Conservation (phyloP, 1,140 invertebrate species). For the Scaptodrosophila lebanonensis region DNA sequence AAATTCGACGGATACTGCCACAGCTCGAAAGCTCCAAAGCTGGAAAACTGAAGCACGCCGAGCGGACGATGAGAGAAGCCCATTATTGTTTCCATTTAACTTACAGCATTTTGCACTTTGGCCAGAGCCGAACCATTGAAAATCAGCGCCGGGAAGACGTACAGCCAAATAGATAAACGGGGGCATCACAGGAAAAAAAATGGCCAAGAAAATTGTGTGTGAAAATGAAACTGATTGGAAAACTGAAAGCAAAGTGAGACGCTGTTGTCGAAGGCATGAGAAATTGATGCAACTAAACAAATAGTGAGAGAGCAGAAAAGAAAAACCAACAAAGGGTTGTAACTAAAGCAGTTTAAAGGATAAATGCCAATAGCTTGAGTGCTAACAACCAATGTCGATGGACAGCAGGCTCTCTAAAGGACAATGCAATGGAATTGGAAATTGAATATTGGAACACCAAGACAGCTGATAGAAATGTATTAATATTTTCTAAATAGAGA, state of each 20-base stretch:
- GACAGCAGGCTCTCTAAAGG: too few species aligned
- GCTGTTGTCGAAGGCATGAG: constrained; percentile 1
- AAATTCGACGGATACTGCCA: background rate
- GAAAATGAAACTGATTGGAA: constrained; percentile 9
- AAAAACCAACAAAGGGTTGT: too few species aligned
- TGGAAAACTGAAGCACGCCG: background rate
- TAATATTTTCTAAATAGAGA: too few species aligned
- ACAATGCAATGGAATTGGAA: too few species aligned
- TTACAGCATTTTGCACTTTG: constrained; percentile 8
- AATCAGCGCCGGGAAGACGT: background rate
- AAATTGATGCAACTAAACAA: constrained; percentile 6
- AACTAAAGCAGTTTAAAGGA: too few species aligned
- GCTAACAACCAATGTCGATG: too few species aligned
- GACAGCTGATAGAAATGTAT: too few species aligned
- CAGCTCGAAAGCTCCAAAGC: background rate
- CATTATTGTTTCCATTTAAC: constrained; percentile 9
- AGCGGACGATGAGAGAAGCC: background rate
- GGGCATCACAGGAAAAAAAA: background rate
- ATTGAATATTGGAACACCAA: too few species aligned
- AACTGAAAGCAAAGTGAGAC: background rate
- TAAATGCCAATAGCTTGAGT: too few species aligned
- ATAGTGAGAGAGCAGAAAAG: background rate
- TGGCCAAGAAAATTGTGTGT: constrained; percentile 7
- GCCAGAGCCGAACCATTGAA: background rate
- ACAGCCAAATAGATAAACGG: background rate